Evolutionary conservation across 1,140 invertebrate genomes (phyloP), one percentile per base, ranked within the genome.

Genomic region (Aethina tumida): DNA sequence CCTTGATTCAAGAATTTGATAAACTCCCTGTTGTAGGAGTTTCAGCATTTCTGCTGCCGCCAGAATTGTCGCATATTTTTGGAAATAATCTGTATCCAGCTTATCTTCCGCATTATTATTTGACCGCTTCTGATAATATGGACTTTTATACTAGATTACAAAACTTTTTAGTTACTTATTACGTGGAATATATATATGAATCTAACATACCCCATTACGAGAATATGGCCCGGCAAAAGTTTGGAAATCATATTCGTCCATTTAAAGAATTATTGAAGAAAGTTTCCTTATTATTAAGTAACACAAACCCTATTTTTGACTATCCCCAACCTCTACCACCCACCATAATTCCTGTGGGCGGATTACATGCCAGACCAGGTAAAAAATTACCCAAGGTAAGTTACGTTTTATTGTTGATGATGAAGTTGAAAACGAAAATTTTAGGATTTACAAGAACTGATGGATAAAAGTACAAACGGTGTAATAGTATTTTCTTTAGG

Each of bases 401-500:
- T n/a, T n/a, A n/a, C n/a, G n/a, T n/a, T n/a, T n/a, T n/a, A n/a
- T n/a, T n/a, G n/a, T n/a, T n/a, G n/a, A n/a, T n/a, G n/a, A 14
- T 18, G 20, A 32, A 16, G 20, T 9, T 32, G 13, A 18, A 9
- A 6, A 32, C 59, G 5, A 50, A 64, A 34, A 43, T 59, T 66
- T 27, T 45, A 64, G 62, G 59, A 70, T 40, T 39, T 72, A n/a
- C 53, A 65, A 47, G 32, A 49, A 4, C 47, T 65, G 18, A 39
- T 71, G 39, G 65, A 69, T 40, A 55, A 60, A 5, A 52, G 65
- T 3, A 27, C 65, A 56, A 34, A 56, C 24, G 69, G 68, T 10
- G 63, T 62, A 4, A 55, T 73, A 24, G 65, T 66, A 35, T 65
- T 72, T 34, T 65, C 62, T 42, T 50, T 73, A 19, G 70, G 70